Evolutionary conservation across 2,888 invertebrate species (phyloP), one percentile per base, ranked within the genome.

Genomic region (Drosophila mulleri): DNA sequence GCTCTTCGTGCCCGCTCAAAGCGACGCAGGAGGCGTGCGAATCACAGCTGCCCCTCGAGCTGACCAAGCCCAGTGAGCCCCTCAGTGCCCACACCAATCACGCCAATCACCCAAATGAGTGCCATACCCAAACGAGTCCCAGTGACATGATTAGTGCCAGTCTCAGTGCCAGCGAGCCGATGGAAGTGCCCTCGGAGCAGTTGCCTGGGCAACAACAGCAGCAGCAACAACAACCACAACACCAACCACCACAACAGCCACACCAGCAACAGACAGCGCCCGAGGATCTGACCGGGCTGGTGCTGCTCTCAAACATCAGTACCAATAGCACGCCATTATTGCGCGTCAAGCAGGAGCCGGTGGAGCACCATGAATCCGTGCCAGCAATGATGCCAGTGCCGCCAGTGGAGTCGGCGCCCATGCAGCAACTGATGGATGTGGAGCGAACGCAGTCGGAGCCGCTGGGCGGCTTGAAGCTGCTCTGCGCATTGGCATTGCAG

Each of bases 401-500:
- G 26, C 54, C 59, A 12, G 41, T 60, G 32, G 77, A 71, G 11
- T n/a, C 54, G 11, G 32, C 61, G 41, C 52, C 57, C 14, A 16
- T 68, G 26, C 65, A 48, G 29, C 23, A 67, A 2, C 29, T 78
- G 23, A 48, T 76, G 44, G 72, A 82, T 58, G 53, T 82, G 41
- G 59, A 78, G 6, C 18, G 71, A 11, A 67, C 78, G 1, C 78
- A 80, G 7, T 77, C 81, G 3, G 91, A 91, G 62, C 90, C 91
- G 4, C 92, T 96, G 20, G 96, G 95, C 29, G 96, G 96, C 0
- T 93, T 98, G 18, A 96, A 96, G 61, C 92, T 98, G 39, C 92
- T 98, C 32, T 97, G 97, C 91, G 97, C 97, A 11, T 93, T 97
- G 68, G 98, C 97, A 0, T 96, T 97, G 75, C 95, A 96, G 88